Base-by-base conservation (phyloP, 2,797 vertebrate species). In the Eurystomus glaucurus region DNA sequence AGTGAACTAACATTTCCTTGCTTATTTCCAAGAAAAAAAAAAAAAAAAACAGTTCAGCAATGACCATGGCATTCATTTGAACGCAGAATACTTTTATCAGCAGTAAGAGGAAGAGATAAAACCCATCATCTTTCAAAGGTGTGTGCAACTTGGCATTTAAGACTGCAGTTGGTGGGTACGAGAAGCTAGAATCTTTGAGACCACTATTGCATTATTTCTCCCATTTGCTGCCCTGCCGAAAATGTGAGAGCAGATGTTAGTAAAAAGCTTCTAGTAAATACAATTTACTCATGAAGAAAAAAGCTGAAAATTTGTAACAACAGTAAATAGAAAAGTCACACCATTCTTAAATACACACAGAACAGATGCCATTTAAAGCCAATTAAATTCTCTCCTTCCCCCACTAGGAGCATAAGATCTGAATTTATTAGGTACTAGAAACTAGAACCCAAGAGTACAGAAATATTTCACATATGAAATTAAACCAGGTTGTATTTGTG, bases 1-100 rank as follows among this genome's bases (percentile, higher is more conserved):
- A 65, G 23, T 29, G 60, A 84, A 76, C 31, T 33, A 50, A 61
- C 3, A 18, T 2, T 45, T 57, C 10, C 21, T 83, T 25, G 8
- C 7, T 50, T 18, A 22, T 62, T 68, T 68, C n/a, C 14, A 62
- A 68, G 23, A 16, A 29, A 31, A n/a, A n/a, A n/a, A n/a, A n/a
- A n/a, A n/a, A n/a, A n/a, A n/a, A 12, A 20, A 55, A 1, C 21
- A 26, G 39, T 39, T 62, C 31, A 58, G 18, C 26, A 25, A 21
- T 10, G 58, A 66, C 20, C 1, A 0, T 0, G 2, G 11, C 48
- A 68, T 23, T 85, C 41, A 37, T 43, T 23, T 23, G 29, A 28
- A 72, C 2, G 7, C 71, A 26, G 26, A 74, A 46, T 41, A 28
- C 8, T 50, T 19, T 48, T 20, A 16, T 10, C 4, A 52, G 46